Evolutionary conservation across 2,888 invertebrate species (phyloP), one percentile per base, ranked within the genome.

Genomic region (Nebria salina): DNA sequence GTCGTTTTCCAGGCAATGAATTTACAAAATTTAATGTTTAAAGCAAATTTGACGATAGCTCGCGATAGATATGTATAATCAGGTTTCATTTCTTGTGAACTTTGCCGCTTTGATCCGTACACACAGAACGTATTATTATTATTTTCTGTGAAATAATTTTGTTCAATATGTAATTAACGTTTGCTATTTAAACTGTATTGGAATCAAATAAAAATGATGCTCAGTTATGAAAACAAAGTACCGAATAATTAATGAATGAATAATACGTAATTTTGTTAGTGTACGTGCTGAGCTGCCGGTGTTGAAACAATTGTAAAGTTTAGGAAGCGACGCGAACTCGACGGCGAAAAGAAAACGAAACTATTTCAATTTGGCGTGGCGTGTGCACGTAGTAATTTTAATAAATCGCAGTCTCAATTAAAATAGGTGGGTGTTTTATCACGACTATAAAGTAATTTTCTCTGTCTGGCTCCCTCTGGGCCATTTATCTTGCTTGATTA

Each of bases 401-500:
- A 87, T 86, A 87, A 88, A 87, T 87, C 86, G 86, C 86, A 86
- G 86, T 87, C 86, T 85, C 88, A 88, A 88, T 88, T 88, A 88
- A 88, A 88, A 87, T 88, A 87, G 88, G 87, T 87, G 86, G 87
- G 87, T 88, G 87, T 88, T 89, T 88, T 88, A 89, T 89, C 88
- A 86, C 87, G 87, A 87, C 88, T 88, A 87, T 88, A 88, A 88
- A 88, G 89, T 88, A 89, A 88, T 88, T 89, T 87, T 86, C 85
- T 86, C 85, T 86, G 85, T 85, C 83, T 81, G 65, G 86, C 86
- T 86, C 86, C 86, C 87, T 86, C 84, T 83, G 83, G 83, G 86
- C 87, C 86, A 89, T 89, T 89, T 89, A 89, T 89, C 89, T 89
- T 88, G 87, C 88, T 88, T 89, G 89, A 89, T 89, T 89, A 89